A percentile compares a stretch with the other conserved stretches of the same genome.
Evolutionary conservation across 2,888 invertebrate species (phyloP).

Genomic region (Chrysina gloriosa): DNA sequence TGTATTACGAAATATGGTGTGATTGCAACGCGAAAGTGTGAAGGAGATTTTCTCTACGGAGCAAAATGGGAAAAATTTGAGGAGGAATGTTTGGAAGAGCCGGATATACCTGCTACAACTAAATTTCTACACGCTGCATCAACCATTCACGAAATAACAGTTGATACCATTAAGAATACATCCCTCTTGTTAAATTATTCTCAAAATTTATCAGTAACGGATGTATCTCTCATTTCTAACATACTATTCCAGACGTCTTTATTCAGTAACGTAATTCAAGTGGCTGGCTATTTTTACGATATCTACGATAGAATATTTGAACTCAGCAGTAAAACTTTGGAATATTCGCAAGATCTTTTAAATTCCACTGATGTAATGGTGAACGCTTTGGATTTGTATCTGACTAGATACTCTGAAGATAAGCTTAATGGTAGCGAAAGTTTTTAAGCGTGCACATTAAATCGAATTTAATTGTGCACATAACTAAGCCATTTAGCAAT

Average conservation of each 20-base stretch:
- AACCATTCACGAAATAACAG: conserved; percentile 43
- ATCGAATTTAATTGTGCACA: conserved; percentile 67
- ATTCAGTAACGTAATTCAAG: conserved; percentile 51
- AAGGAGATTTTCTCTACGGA: conserved; percentile 71
- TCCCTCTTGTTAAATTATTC: conserved; percentile 48
- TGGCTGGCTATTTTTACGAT: conserved; percentile 67
- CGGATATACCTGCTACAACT: conserved; percentile 46
- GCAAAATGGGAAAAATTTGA: conserved; percentile 68
- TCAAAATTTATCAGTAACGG: conserved; percentile 53
- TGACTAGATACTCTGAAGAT: conserved; percentile 61
- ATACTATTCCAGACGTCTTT: conserved; percentile 49
- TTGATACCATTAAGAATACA: conserved; percentile 50
- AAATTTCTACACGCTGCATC: conserved; percentile 49
- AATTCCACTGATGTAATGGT: conserved; percentile 75
- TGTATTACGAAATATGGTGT: conserved; percentile 71
- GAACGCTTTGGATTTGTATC: conserved; percentile 70
- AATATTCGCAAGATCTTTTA: conserved; percentile 67
- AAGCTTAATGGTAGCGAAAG: conserved; percentile 3
- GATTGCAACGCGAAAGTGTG: conserved; percentile 70
- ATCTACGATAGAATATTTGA: conserved; percentile 66
- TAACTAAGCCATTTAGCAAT: conserved; percentile 67
- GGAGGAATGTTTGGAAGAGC: conserved; percentile 48
- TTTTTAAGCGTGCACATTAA: conserved; percentile 45
- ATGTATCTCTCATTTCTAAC: conserved; percentile 56
- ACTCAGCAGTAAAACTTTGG: conserved; percentile 48